Evolutionary conservation across 2,888 invertebrate genomes (phyloP).

Genomic region (Cryptophagus acutangulus): DNA sequence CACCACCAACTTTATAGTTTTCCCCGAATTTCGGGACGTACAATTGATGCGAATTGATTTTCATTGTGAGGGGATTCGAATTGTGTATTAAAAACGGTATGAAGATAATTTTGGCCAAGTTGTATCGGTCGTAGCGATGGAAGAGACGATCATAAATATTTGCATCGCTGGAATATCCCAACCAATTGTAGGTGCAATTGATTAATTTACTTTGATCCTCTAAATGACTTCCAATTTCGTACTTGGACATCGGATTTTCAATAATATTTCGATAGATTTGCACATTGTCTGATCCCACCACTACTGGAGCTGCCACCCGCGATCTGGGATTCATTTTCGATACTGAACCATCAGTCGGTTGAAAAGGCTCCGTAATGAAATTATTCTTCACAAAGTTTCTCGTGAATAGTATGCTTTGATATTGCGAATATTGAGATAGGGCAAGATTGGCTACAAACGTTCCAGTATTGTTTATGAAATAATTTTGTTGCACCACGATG

Average conservation of each 20-base stretch:
- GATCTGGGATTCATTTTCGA: constrained; percentile 80
- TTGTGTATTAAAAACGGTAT: constrained; percentile 87
- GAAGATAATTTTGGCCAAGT: constrained; percentile 86
- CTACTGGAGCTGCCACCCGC: constrained; percentile 86
- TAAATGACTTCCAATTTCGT: constrained; percentile 93
- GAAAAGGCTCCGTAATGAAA: constrained; percentile 79
- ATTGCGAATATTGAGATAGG: constrained; percentile 78
- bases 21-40: constrained; percentile 72
- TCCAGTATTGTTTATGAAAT: constrained; percentile 84
- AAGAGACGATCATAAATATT: constrained; percentile 72
- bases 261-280: constrained; percentile 86
- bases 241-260: constrained; percentile 82
- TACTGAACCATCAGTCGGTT: constrained; percentile 58
- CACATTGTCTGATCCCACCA: constrained; percentile 87
- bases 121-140: constrained; percentile 87
- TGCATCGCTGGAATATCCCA: constrained; percentile 70
- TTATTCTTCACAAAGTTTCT: constrained; percentile 85
- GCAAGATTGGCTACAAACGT: constrained; percentile 84
- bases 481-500: constrained; percentile 77
- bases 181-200: constrained; percentile 93
- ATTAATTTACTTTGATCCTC: constrained; percentile 89
- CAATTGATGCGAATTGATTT: constrained; percentile 69
- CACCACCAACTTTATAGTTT: constrained; percentile 76
- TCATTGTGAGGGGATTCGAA: constrained; percentile 83
- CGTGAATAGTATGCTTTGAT: constrained; percentile 78